Evolutionary conservation across 2,797 vertebrate genomes (phyloP).

Genomic region (Lagocephalus sceleratus): DNA sequence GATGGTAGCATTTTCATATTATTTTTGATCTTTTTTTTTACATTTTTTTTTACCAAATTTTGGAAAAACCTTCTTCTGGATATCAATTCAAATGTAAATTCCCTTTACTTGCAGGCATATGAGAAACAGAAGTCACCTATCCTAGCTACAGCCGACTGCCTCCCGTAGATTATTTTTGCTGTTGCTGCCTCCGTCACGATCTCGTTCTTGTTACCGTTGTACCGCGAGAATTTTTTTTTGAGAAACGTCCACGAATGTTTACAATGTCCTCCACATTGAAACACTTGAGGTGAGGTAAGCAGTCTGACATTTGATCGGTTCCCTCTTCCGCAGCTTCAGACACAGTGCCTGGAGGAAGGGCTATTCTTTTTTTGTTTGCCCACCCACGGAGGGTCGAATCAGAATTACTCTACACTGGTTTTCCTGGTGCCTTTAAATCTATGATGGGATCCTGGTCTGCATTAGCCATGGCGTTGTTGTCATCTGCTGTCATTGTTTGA

Average conservation of each 20-base stretch:
- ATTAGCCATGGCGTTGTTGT: constrained; percentile 31
- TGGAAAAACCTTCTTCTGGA: constrained; percentile 44
- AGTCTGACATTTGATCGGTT: constrained; percentile 75
- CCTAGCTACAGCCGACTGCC: constrained; percentile 65
- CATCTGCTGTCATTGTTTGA: constrained; percentile 61
- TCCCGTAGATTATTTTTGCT: constrained; percentile 40
- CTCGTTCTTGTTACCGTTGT: constrained; percentile 52
- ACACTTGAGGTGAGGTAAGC: constrained; percentile 87
- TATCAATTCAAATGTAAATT: constrained; percentile 48
- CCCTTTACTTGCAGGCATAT: constrained; percentile 45
- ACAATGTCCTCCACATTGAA: constrained; percentile 76
- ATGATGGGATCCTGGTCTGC: constrained; percentile 52
- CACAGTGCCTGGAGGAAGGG: constrained; percentile 49
- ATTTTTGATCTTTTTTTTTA: constrained; percentile 1
- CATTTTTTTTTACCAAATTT: constrained; percentile 19
- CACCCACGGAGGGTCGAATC: constrained; percentile 52
- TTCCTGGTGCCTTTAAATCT: constrained; percentile 41
- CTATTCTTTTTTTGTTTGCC: constrained; percentile 40
- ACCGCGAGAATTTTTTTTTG: constrained; percentile 58
- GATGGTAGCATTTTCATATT: constrained; percentile 22
- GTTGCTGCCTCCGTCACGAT: constrained; percentile 46
- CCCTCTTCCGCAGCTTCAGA: constrained; percentile 72
- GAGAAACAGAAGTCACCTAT: constrained; percentile 38
- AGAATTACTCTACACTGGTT: constrained; percentile 45
- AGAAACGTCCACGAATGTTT: constrained; percentile 73